Conservation (phyloP, 2,888 invertebrate genomes). For the Cataglyphis rosenhaueri region DNA sequence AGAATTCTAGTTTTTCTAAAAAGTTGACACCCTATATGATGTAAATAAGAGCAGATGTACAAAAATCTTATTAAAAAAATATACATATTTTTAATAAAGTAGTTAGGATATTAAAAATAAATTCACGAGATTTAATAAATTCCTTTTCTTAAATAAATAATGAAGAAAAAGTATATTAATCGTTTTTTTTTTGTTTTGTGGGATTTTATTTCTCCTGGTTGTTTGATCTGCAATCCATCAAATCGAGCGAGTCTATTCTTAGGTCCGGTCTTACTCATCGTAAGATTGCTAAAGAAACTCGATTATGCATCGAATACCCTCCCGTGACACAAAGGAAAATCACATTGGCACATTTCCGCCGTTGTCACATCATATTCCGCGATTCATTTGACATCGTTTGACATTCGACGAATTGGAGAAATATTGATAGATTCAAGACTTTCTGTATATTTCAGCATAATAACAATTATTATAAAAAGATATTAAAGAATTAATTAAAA, state of each 20-base stretch:
- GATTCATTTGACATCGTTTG: constrained; percentile 14
- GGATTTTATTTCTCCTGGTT: constrained; percentile 2
- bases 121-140: neutral
- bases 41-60: neutral
- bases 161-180: neutral
- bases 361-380: neutral
- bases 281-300: constrained; percentile 14
- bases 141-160: neutral
- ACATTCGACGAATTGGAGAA: neutral
- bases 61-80: neutral
- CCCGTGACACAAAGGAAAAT: neutral
- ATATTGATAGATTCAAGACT: neutral
- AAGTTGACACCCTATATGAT: no score
- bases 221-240: neutral
- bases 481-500: constrained; percentile 7
- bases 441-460: neutral
- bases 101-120: neutral
- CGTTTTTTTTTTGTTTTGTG: neutral
- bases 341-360: neutral
- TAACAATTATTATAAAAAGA: neutral
- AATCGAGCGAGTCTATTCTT: neutral
- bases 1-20: no score
- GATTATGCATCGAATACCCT: neutral
- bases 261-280: constrained; percentile 43
- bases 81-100: neutral